Percentiles rank a stretch among this genome's conserved stretches.
These are phyloP conservation scores for Trichosurus vulpecula DNA, from an alignment of 2,797 vertebrate genomes.

Conservation along the genomic window DNA sequence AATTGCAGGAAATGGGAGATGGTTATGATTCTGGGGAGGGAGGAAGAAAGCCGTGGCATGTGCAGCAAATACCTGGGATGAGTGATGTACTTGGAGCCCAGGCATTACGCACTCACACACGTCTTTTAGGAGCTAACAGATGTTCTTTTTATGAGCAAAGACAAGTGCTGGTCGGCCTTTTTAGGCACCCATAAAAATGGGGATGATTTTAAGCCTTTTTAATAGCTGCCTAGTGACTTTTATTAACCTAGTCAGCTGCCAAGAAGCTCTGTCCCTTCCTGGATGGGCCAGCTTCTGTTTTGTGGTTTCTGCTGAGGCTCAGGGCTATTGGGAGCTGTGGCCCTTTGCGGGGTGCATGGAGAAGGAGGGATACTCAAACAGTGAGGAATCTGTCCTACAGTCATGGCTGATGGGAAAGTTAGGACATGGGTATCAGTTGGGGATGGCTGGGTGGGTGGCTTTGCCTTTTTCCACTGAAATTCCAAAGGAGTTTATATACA, in stretches of 20 bases:
- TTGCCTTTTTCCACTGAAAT: rapidly evolving
- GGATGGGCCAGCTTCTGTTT: conserved; percentile 63
- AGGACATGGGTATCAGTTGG: neutral
- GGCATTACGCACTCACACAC: conserved; percentile 56
- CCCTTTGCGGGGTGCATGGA: conserved; percentile 22
- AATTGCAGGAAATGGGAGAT: neutral
- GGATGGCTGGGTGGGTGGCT: neutral
- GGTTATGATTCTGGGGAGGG: neutral
- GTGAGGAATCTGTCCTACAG: conserved; percentile 23
- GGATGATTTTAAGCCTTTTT: conserved; percentile 77
- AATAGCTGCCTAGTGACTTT: conserved; percentile 77
- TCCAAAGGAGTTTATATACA: neutral
- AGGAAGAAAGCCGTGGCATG: conserved; percentile 7
- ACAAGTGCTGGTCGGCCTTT: conserved; percentile 73
- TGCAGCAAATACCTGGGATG: conserved; percentile 52
- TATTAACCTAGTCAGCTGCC: conserved; percentile 72
- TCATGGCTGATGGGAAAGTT: rapidly evolving
- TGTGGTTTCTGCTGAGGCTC: conserved; percentile 52
- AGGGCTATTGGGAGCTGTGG: conserved; percentile 43
- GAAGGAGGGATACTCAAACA: conserved; percentile 8
- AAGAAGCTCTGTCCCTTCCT: conserved; percentile 64
- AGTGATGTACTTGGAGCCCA: conserved; percentile 42
- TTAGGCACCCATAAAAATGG: conserved; percentile 75
- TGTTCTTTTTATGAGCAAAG: conserved; percentile 77
- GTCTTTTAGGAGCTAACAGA: conserved; percentile 76